These are phyloP conservation scores for Mimas tiliae DNA, from an alignment of 2,888 invertebrate species.

Conservation along the genomic window DNA sequence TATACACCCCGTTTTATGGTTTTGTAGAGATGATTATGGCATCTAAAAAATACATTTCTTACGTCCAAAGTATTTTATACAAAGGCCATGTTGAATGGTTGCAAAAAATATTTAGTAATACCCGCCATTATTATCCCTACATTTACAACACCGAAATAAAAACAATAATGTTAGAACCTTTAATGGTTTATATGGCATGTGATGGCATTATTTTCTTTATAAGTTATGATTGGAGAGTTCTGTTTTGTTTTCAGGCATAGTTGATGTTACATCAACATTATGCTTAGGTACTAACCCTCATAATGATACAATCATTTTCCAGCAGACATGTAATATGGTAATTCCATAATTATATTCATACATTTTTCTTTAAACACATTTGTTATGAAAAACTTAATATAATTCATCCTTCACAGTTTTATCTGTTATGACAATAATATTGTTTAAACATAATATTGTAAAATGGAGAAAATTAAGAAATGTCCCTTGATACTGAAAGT, in stretches of 20 bases:
- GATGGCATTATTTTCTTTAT: conserved; percentile 20
- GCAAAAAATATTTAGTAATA: conserved; percentile 12
- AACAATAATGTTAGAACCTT: conserved; percentile 6
- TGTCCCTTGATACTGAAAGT: conserved; percentile 44
- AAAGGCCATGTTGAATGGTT: conserved; percentile 5
- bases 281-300: conserved; percentile 1
- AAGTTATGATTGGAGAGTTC: conserved; percentile 4
- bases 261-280: neutral
- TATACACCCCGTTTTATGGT: too few species aligned
- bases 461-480: conserved; percentile 26
- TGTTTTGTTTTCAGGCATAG: conserved; percentile 12
- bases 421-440: conserved; percentile 63
- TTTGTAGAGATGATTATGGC: conserved; percentile 19
- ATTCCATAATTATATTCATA: conserved; percentile 14
- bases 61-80: conserved; percentile 20
- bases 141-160: conserved; percentile 14
- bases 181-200: conserved; percentile 20
- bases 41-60: conserved; percentile 15
- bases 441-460: conserved; percentile 40
- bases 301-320: conserved; percentile 17
- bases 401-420: conserved; percentile 38
- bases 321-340: neutral
- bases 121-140: conserved; percentile 21
- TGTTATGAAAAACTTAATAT: conserved; percentile 9
- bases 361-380: conserved; percentile 2